These are phyloP conservation scores for Leucopsar rothschildi DNA, from an alignment of 2,113 vertebrate genomes.

Conservation along the genomic window DNA sequence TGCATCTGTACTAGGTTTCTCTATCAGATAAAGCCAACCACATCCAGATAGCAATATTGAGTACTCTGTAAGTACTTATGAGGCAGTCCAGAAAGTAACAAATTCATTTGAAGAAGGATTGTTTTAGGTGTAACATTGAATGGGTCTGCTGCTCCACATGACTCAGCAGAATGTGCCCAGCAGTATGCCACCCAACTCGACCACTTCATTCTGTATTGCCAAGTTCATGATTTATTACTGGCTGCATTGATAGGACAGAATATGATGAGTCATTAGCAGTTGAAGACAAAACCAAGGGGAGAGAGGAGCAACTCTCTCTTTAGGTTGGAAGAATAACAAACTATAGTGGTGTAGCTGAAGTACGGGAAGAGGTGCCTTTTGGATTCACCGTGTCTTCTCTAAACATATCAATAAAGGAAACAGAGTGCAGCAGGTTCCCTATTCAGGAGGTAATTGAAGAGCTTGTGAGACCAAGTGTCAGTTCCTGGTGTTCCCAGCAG, in stretches of 20 bases:
- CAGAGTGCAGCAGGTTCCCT: not conserved
- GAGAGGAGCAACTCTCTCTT: not conserved
- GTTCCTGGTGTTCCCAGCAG: not conserved
- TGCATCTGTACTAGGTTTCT: not conserved
- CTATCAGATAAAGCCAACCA: not conserved
- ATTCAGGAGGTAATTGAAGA: not conserved
- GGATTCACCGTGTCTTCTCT: not conserved
- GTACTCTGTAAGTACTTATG: not conserved
- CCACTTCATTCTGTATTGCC: not conserved
- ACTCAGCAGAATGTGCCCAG: not conserved
- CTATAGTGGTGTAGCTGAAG: not conserved
- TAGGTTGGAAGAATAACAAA: not conserved
- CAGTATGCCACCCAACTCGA: not conserved
- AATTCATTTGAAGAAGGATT: not conserved
- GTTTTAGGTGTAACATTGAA: not conserved
- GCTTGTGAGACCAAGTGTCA: not conserved
- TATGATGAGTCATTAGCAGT: not conserved
- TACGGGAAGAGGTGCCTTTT: not conserved
- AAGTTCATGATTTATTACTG: not conserved
- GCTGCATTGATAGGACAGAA: not conserved
- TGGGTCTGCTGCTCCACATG: not conserved
- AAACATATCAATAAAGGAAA: not conserved
- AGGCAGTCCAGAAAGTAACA: not conserved
- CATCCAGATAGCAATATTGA: not conserved
- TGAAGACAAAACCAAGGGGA: not conserved